Base-by-base conservation (phyloP, 2,888 invertebrate species). In the Dynastes grantii region DNA sequence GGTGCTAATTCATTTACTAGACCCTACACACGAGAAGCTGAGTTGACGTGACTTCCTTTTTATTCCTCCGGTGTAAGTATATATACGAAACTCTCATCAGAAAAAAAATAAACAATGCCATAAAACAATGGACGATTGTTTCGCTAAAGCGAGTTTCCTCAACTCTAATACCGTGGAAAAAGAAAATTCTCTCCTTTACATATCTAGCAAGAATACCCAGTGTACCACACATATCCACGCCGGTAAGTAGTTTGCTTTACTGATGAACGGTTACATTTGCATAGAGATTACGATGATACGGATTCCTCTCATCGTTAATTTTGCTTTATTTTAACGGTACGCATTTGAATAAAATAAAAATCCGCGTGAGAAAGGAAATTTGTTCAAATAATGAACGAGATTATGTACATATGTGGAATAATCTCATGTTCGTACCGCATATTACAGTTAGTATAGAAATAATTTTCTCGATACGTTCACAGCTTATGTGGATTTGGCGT, bases 71-170 rank as follows among this genome's bases (percentile, higher is more conserved):
- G 11, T 32, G 13, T 32, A 53, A n/a, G 53, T 27, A 64, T 67
- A 67, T n/a, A 1, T 45, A 67, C 45, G 67, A 67, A 67, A 49
- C 45, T 67, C 67, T 45, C 67, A 67, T 29, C 9, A 13, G 32
- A 63, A n/a, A 32, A 67, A 67, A 63, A 61, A 45, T 63, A 45
- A 61, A 75, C 75, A 75, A 75, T 75, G 75, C 63, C 4, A 32
- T 29, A 37, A 16, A 75, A 75, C 75, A 75, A 75, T 75, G 22
- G 75, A 49, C 63, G 45, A 75, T 75, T 75, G 75, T 75, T 75
- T 11, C 29, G 49, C 32, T 61, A 45, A 61, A 61, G 63, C 45
- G 45, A 16, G 75, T 75, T 45, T 67, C 67, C 64, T 64, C 22
- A 29, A 64, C 37, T 64, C 64, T 64, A 37, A 55, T 55, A 55